Percentiles rank a stretch among this genome's conserved stretches.
Evolutionary conservation across 2,888 invertebrate genomes (phyloP).

Genomic region (Stratiomys singularior): DNA sequence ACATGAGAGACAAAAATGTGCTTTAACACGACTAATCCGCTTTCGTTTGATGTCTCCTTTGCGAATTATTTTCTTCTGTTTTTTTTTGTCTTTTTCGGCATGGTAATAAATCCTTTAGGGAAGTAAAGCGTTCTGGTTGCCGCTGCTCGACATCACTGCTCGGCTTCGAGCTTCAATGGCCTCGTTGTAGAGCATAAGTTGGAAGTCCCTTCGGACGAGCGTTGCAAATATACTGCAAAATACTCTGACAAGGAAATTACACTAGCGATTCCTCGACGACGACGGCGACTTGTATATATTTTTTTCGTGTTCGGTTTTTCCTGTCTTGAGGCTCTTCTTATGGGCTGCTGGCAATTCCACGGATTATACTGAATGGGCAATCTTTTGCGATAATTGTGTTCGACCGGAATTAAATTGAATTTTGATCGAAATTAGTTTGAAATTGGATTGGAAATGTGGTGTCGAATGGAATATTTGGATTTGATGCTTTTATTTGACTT

Average conservation of each 20-base stretch:
- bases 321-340: not conserved
- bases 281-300: not conserved
- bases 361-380: not conserved
- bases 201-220: not conserved
- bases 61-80: not conserved
- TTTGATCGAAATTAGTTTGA: slow-evolving; percentile 24
- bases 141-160: too few species aligned
- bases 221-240: slow-evolving; percentile 1
- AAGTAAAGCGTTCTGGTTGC: not conserved
- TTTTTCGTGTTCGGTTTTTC: not conserved
- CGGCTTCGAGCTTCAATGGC: too few species aligned
- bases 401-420: slow-evolving; percentile 27
- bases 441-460: slow-evolving; percentile 18
- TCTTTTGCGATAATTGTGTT: slow-evolving; percentile 11
- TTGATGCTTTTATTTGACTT: slow-evolving; percentile 17
- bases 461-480: not conserved
- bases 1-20: slow-evolving; percentile 21
- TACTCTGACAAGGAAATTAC: slow-evolving; percentile 8
- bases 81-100: not conserved
- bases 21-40: slow-evolving; percentile 15
- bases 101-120: slow-evolving; percentile 14
- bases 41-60: slow-evolving; percentile 2
- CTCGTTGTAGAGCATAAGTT: not conserved
- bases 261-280: not conserved
- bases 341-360: not conserved